phyloP scores from a whole-genome alignment of 2,797 vertebrate genomes.

The Hafferia zeledoni region DNA sequence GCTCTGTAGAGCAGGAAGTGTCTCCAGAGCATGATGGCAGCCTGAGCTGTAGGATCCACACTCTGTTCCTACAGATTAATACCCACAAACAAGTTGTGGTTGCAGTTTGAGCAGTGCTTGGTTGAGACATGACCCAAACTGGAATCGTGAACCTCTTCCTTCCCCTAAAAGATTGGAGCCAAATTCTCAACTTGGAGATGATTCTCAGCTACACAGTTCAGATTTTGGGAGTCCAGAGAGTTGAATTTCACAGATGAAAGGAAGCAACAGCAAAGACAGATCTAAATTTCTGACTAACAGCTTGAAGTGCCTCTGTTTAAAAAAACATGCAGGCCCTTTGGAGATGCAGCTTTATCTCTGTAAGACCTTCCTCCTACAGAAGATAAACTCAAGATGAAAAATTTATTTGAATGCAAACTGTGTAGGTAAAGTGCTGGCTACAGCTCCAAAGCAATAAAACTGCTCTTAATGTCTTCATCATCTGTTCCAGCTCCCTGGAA shows the following conservation, averaged over 20 bases:
- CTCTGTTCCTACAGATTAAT: rapidly evolving
- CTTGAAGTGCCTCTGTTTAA: background rate
- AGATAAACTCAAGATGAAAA: slow-evolving; percentile 7
- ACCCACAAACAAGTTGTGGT: background rate
- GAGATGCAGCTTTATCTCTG: background rate
- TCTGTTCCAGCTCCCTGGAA: background rate
- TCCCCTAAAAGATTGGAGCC: background rate
- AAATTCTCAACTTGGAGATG: background rate
- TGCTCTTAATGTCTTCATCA: background rate
- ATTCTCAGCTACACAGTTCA: background rate
- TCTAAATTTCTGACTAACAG: background rate
- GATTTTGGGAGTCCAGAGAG: background rate
- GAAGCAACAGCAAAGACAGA: background rate
- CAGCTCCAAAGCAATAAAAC: slow-evolving; percentile 36
- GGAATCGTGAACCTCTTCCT: background rate
- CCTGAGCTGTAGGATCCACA: background rate
- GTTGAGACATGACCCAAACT: background rate
- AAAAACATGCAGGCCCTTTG: background rate
- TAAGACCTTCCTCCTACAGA: background rate
- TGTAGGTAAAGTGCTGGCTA: background rate
- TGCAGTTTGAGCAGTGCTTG: background rate
- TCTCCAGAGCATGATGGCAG: no score
- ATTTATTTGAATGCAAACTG: slow-evolving; percentile 19
- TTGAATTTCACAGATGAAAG: background rate
- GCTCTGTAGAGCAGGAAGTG: background rate